These are phyloP conservation scores for Carcina quercana DNA, from an alignment of 2,888 invertebrate genomes.

Conservation along the genomic window DNA sequence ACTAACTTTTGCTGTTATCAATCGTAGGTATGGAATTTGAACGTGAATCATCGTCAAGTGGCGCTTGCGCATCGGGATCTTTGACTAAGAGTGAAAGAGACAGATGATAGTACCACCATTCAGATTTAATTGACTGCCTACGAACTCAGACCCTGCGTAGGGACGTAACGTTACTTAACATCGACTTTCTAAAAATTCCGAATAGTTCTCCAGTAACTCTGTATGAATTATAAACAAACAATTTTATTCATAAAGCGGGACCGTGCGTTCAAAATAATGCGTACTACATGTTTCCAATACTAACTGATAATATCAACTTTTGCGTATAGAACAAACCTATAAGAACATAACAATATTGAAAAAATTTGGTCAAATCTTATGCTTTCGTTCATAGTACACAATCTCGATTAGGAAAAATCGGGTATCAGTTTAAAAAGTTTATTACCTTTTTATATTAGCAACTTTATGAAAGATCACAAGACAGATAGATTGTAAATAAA, in stretches of 20 bases:
- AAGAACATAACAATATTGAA: too few relatives aligned
- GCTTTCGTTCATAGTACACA: too few relatives aligned
- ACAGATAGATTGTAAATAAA: too few relatives aligned
- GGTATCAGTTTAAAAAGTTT: too few relatives aligned
- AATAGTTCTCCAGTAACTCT: constrained; percentile 25
- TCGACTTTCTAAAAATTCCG: constrained; percentile 68
- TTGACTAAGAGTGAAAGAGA: constrained; percentile 58
- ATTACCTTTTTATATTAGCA: too few relatives aligned
- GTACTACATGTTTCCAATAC: too few relatives aligned
- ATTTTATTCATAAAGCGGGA: neutral
- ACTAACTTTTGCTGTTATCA: constrained; percentile 64
- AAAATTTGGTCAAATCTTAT: too few relatives aligned
- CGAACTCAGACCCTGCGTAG: constrained; percentile 66
- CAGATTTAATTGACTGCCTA: constrained; percentile 71
- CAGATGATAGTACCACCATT: constrained; percentile 57
- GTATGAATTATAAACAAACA: constrained; percentile 10
- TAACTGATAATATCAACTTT: too few relatives aligned
- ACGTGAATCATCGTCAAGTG: constrained; percentile 71
- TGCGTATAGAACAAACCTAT: too few relatives aligned
- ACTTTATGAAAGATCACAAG: too few relatives aligned
- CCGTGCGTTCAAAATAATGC: neutral
- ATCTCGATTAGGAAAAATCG: too few relatives aligned
- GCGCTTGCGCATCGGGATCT: constrained; percentile 60
- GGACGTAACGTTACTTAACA: constrained; percentile 62
- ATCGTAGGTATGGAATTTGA: constrained; percentile 67